Conservation (phyloP, 2,113 vertebrate species). For the Chrysemys picta region DNA sequence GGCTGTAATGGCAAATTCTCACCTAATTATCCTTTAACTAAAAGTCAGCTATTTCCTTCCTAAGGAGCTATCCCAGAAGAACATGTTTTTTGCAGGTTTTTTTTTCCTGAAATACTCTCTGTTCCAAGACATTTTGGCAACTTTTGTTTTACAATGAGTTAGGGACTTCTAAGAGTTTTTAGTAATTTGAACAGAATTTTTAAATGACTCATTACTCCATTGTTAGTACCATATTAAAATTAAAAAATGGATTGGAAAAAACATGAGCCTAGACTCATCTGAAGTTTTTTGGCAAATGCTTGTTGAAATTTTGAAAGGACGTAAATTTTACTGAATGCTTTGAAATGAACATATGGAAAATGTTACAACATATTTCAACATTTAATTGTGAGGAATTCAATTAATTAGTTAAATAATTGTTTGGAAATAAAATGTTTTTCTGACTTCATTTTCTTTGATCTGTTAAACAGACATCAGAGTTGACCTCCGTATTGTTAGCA, state of each 20-base stretch:
- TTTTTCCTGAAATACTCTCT: neutral
- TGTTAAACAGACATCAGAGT: neutral
- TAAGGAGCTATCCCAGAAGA: neutral
- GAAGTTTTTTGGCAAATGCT: neutral
- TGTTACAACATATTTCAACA: neutral
- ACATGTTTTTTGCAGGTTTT: fast-evolving
- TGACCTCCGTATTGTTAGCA: conserved; percentile 16
- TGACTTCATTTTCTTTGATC: conserved; percentile 6
- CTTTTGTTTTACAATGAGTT: neutral
- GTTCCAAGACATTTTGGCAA: neutral
- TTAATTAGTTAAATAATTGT: neutral
- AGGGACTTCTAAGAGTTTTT: neutral
- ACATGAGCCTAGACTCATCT: fast-evolving
- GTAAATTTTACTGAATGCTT: neutral
- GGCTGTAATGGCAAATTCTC: neutral
- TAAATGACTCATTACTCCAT: neutral
- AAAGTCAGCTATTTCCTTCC: neutral
- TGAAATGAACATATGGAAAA: neutral
- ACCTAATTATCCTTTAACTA: neutral
- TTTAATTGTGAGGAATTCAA: neutral
- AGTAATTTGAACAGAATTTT: neutral
- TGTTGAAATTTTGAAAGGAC: neutral
- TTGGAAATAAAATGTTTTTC: neutral
- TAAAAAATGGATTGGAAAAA: neutral
- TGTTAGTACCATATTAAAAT: neutral